Conservation (phyloP, 2,797 vertebrate species). For the Discoglossus pictus region DNA sequence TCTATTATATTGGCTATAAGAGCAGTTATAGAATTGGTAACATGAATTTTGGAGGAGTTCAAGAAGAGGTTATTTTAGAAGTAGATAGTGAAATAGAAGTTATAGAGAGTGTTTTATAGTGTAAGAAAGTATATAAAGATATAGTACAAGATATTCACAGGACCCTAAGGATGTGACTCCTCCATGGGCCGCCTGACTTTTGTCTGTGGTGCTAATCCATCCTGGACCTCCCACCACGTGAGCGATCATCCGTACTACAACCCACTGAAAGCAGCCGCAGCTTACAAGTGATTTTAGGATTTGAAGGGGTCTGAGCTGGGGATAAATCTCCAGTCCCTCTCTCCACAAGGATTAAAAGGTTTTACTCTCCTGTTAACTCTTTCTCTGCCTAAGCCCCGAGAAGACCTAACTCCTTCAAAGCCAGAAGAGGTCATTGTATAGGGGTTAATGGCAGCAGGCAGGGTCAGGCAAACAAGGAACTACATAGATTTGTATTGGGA, state of each 20-base stretch:
- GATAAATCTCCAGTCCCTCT: conserved; percentile 43
- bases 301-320: conserved; percentile 39
- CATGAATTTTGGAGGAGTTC: no score
- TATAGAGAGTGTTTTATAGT: no score
- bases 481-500: no score
- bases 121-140: no score
- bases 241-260: conserved; percentile 34
- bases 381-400: conserved; percentile 7
- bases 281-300: conserved; percentile 51
- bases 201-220: conserved; percentile 35
- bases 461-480: no score
- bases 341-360: conserved; percentile 44
- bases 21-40: no score
- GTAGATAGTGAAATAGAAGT: no score
- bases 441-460: no score
- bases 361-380: conserved; percentile 25
- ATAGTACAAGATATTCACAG: no score
- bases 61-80: no score
- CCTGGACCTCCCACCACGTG: conserved; percentile 40
- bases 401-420: neutral
- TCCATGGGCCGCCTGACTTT: conserved; percentile 26
- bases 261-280: conserved; percentile 40
- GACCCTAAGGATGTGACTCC: conserved; percentile 6
- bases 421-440: no score
- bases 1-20: no score